Conservation (phyloP, 2,888 invertebrate genomes). For the Melolontha melolontha region DNA sequence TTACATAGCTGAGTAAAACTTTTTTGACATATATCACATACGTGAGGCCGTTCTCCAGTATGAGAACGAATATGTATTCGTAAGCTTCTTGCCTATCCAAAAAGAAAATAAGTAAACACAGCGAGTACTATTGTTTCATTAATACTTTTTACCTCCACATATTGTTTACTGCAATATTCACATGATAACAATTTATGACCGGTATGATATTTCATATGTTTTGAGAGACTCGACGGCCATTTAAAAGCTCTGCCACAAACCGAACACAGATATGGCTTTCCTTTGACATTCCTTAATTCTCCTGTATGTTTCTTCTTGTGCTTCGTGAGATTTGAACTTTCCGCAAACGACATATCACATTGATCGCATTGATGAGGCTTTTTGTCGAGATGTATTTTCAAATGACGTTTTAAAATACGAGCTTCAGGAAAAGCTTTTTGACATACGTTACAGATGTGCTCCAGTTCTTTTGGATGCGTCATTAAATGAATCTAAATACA, state of each 20-base stretch:
- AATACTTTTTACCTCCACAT: constrained; percentile 62
- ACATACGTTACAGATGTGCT: constrained; percentile 62
- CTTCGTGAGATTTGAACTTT: constrained; percentile 67
- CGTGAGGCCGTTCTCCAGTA: constrained; percentile 65
- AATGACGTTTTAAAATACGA: constrained; percentile 64
- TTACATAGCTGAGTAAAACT: constrained; percentile 65
- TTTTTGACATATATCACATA: constrained; percentile 63
- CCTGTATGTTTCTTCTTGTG: constrained; percentile 68
- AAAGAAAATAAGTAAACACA: constrained; percentile 24
- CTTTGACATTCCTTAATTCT: constrained; percentile 65
- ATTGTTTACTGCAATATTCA: constrained; percentile 66
- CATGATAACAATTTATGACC: constrained; percentile 66
- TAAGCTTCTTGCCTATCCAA: constrained; percentile 62
- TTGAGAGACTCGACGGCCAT: constrained; percentile 67
- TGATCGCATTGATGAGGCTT: constrained; percentile 67
- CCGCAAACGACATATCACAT: constrained; percentile 67
- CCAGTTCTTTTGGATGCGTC: constrained; percentile 64
- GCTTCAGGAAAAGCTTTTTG: constrained; percentile 64
- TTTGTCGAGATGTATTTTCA: constrained; percentile 65
- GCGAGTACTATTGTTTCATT: not conserved
- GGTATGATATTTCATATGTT: constrained; percentile 69
- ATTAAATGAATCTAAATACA: constrained; percentile 63
- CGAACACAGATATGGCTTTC: constrained; percentile 65
- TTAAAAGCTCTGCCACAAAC: constrained; percentile 67
- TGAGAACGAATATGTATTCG: constrained; percentile 65